Conservation (phyloP, 1,140 invertebrate species). For the Bombus turneri region DNA sequence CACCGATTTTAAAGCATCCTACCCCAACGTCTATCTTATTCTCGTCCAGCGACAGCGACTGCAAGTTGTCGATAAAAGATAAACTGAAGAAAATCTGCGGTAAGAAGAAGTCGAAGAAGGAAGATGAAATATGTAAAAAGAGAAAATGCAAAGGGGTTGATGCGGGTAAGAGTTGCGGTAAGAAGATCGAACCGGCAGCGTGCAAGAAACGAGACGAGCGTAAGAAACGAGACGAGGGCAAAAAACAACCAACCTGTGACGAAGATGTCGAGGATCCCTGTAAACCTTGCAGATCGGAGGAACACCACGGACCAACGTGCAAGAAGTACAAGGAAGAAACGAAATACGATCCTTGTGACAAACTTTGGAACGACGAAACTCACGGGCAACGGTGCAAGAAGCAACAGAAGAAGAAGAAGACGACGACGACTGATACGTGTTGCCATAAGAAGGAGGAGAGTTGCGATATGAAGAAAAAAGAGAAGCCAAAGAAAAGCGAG, state of each 20-base stretch:
- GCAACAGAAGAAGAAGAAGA: background rate
- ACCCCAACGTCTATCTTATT: background rate
- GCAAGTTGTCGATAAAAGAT: background rate
- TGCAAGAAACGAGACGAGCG: slow-evolving; percentile 1
- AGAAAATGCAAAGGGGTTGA: background rate
- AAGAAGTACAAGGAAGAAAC: background rate
- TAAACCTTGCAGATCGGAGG: slow-evolving; percentile 1
- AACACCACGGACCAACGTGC: background rate
- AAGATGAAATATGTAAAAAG: slow-evolving; percentile 39
- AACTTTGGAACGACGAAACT: background rate
- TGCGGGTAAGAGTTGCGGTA: slow-evolving; percentile 3
- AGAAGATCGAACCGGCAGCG: background rate
- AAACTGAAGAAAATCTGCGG: slow-evolving; percentile 1
- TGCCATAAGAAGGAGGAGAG: background rate
- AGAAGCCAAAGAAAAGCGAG: slow-evolving; percentile 1
- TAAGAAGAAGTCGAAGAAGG: slow-evolving; percentile 6
- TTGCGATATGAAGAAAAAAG: background rate
- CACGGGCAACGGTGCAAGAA: slow-evolving; percentile 2
- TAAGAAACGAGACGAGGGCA: background rate
- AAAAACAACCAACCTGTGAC: background rate
- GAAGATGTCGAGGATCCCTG: slow-evolving; percentile 7
- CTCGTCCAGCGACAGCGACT: background rate
- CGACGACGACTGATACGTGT: background rate
- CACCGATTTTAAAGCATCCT: too few species aligned
- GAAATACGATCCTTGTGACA: background rate